Evolutionary conservation across 2,888 invertebrate species (phyloP).

Genomic region (Pseudococcus jackbeardsleyi): DNA sequence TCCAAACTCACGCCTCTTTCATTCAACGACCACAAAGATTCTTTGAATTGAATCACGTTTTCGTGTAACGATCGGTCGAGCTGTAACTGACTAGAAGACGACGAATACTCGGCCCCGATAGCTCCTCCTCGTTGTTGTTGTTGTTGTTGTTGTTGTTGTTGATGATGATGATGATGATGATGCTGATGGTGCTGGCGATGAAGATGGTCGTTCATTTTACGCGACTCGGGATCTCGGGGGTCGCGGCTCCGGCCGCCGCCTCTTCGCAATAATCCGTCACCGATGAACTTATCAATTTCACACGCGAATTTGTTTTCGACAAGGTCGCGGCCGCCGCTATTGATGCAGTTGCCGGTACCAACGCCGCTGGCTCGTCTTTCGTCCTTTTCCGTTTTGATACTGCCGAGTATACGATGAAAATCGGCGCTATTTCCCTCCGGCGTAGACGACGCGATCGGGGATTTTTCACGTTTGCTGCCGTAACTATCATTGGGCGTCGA

Average conservation of each 20-base stretch:
- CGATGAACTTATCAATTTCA: not conserved
- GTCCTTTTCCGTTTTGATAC: constrained; percentile 31
- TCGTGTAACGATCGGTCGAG: not conserved
- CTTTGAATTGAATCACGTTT: constrained; percentile 26
- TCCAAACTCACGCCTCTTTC: constrained; percentile 24
- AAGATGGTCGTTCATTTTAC: constrained; percentile 15
- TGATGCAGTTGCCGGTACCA: not conserved
- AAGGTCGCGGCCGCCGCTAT: not conserved
- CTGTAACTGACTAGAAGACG: not conserved
- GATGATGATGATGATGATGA: too few relatives aligned
- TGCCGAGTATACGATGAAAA: constrained; percentile 21
- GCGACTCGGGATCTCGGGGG: constrained; percentile 7
- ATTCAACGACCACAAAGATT: constrained; percentile 27
- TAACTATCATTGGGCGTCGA: not conserved
- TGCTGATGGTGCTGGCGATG: too few relatives aligned
- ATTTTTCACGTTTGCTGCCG: not conserved
- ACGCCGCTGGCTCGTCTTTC: not conserved
- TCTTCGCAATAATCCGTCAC: not conserved
- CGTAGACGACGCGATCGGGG: not conserved
- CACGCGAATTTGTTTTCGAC: not conserved
- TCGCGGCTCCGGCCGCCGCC: not conserved
- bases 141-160: too few relatives aligned
- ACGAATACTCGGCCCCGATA: not conserved
- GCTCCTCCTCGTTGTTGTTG: not conserved
- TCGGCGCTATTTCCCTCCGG: not conserved